Evolutionary conservation across 2,797 vertebrate genomes (phyloP).

Genomic region (Enteromius anoplus): DNA sequence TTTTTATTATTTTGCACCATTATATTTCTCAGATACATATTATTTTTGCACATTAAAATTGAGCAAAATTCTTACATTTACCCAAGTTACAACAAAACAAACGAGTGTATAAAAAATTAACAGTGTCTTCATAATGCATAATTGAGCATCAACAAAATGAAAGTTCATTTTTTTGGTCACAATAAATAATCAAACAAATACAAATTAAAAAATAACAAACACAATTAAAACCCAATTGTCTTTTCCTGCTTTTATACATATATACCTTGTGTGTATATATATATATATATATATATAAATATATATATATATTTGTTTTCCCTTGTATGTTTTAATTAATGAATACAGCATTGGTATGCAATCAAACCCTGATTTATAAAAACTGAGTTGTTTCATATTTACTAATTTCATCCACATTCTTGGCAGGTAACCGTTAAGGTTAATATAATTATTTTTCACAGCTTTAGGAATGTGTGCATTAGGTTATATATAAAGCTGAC

Average conservation of each 20-base stretch:
- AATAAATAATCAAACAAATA: not conserved
- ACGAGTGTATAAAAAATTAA: not conserved
- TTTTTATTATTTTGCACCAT: not conserved
- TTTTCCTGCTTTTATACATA: not conserved
- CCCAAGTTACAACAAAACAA: not conserved
- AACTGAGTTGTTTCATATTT: too few species aligned
- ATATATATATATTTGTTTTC: not conserved
- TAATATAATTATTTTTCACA: not conserved
- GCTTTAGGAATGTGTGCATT: not conserved
- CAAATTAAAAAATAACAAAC: not conserved
- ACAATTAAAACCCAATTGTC: not conserved
- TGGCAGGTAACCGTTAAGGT: not conserved
- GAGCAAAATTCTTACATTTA: not conserved
- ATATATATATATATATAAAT: too few species aligned
- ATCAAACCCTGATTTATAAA: not conserved
- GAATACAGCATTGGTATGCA: not conserved
- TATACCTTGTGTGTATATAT: too few species aligned
- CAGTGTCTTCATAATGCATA: not conserved
- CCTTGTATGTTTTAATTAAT: not conserved
- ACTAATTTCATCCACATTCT: not conserved
- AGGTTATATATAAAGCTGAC: not conserved
- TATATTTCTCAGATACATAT: not conserved
- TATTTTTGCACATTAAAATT: not conserved
- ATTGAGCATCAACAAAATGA: not conserved
- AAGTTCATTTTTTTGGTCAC: not conserved